phyloP scores from a whole-genome alignment of 2,888 invertebrate species.

The Mimumesa dahlbomi region DNA sequence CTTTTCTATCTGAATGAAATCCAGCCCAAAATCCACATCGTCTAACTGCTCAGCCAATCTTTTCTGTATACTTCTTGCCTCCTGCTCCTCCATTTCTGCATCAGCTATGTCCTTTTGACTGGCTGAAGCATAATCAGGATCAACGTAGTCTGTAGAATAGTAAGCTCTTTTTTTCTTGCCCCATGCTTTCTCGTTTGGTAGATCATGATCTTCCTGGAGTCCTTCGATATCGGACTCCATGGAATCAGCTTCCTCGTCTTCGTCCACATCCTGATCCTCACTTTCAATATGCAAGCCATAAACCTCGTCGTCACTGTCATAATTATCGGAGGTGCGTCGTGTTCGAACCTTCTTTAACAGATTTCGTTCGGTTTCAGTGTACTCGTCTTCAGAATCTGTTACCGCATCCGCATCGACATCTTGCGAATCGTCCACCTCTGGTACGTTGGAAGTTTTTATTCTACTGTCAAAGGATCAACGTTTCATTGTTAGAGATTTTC shows the following conservation, averaged over 20 bases:
- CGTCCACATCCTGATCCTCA: constrained; percentile 77
- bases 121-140: constrained; percentile 88
- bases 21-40: constrained; percentile 88
- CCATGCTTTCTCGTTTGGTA: constrained; percentile 93
- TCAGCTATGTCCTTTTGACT: constrained; percentile 86
- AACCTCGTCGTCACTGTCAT: constrained; percentile 84
- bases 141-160: constrained; percentile 94
- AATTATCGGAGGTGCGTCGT: constrained; percentile 81
- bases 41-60: constrained; percentile 89
- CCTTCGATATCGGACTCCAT: constrained; percentile 88
- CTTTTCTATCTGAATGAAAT: constrained; percentile 78
- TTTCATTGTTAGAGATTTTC: too few species aligned
- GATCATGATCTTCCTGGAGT: constrained; percentile 83
- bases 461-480: neutral
- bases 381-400: constrained; percentile 88
- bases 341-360: constrained; percentile 84
- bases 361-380: constrained; percentile 84
- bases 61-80: constrained; percentile 90
- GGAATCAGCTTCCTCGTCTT: constrained; percentile 77
- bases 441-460: neutral
- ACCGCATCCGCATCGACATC: constrained; percentile 84
- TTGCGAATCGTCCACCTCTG: constrained; percentile 51
- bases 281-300: constrained; percentile 82
- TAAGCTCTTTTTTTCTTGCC: constrained; percentile 90
- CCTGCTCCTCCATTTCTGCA: constrained; percentile 91